Evolutionary conservation across 2,888 invertebrate species (phyloP), one percentile per base, ranked within the genome.

Genomic region (Acanthosepion esculentum): DNA sequence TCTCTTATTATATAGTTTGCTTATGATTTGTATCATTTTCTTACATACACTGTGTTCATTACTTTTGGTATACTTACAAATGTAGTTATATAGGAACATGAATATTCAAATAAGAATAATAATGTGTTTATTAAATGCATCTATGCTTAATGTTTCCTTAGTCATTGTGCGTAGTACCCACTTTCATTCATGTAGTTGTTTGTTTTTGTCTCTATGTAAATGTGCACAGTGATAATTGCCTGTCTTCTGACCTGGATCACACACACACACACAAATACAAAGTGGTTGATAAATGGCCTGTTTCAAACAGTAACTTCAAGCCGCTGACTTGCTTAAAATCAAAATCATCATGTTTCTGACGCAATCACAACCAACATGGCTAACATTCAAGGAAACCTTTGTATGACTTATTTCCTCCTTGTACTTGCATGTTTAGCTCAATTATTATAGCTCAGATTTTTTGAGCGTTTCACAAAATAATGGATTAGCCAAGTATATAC

Each of bases 231-330:
- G n/a, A 15, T 33, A 78, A 78, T 59, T 59, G 23, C 59, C 59
- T 59, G 55, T 55, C 55, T 18, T 55, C 18, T 55, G 20, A 15
- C 55, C 55, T 18, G 55, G 20, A 91, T n/a, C 91, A 12, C 26
- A 92, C 92, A 41, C 92, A 92, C 41, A 92, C 41, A 48, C 48
- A 92, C 41, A 91, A n/a, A 91, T n/a, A 91, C 91, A 91, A 18
- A 91, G 48, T 4, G 48, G 26, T 91, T 41, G 41, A n/a, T 91
- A 91, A 48, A 92, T 48, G 48, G 15, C n/a, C 18, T 91, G 33
- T 91, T 91, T 91, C 91, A 91, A 41, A 33, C 41, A 33, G 33
- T 33, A 91, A 91, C 15, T 91, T 33, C 18, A 41, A 41, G 20
- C 91, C 91, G 33, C 20, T 33, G 33, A 33, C 33, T 20, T 59